These are phyloP conservation scores for Benthosema pterotum DNA, from an alignment of 2,797 vertebrate genomes.

Conservation along the genomic window DNA sequence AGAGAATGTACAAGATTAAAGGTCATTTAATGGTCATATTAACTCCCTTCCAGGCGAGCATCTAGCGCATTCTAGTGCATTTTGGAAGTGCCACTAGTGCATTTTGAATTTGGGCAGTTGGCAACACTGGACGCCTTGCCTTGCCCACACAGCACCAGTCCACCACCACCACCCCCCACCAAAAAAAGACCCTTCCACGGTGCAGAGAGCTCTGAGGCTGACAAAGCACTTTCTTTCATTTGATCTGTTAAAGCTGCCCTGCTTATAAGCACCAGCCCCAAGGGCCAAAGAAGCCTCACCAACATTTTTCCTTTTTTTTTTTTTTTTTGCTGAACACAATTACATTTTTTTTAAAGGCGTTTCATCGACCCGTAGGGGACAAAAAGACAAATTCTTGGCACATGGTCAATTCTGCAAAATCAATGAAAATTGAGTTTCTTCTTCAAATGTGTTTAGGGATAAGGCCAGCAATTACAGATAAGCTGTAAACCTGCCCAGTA, in stretches of 20 bases:
- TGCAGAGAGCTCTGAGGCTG: slow-evolving; percentile 48
- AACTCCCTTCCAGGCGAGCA: no score
- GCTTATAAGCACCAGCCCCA: slow-evolving; percentile 34
- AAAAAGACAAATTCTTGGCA: slow-evolving; percentile 25
- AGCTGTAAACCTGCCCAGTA: slow-evolving; percentile 11
- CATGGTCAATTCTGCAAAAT: slow-evolving; percentile 48
- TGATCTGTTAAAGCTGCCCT: slow-evolving; percentile 16
- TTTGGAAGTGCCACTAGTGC: no score
- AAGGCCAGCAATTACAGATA: slow-evolving; percentile 11
- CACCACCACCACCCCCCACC: slow-evolving; percentile 51
- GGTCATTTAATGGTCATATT: no score
- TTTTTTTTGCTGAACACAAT: slow-evolving; percentile 42
- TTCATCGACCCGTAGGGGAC: slow-evolving; percentile 17
- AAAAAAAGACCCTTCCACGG: slow-evolving; percentile 49
- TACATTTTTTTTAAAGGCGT: slow-evolving; percentile 42
- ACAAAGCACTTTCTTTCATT: slow-evolving; percentile 67
- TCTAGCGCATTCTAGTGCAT: no score
- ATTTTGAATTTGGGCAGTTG: no score
- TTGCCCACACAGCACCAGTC: slow-evolving; percentile 53
- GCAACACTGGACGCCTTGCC: no score
- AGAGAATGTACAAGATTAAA: no score
- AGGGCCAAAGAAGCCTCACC: slow-evolving; percentile 31
- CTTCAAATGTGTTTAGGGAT: slow-evolving; percentile 49
- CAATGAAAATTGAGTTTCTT: slow-evolving; percentile 65
- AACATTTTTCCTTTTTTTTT: slow-evolving; percentile 8